phyloP scores from a whole-genome alignment of 2,113 vertebrate genomes.

The Bagarius yarrelli region DNA sequence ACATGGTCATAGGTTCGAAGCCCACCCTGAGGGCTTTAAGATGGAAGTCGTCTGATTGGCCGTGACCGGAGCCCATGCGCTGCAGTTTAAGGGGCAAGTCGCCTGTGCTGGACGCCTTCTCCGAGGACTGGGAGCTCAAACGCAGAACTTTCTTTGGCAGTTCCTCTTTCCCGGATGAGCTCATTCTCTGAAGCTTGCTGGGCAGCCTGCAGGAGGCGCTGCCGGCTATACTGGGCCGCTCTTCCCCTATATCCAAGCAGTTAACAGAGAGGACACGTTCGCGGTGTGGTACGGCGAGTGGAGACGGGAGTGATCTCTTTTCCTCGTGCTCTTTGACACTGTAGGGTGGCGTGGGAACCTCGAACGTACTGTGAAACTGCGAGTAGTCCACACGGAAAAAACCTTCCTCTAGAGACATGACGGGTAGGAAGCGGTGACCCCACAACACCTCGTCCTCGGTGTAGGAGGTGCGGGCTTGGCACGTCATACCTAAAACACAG shows the following conservation, averaged over 20 bases:
- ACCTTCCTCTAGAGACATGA: slow-evolving; percentile 88
- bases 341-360: slow-evolving; percentile 81
- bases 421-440: slow-evolving; percentile 86
- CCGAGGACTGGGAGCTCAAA: slow-evolving; percentile 68
- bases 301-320: slow-evolving; percentile 71
- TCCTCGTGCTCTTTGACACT: slow-evolving; percentile 85
- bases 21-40: slow-evolving; percentile 74
- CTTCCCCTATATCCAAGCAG: slow-evolving; percentile 69
- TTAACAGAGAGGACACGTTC: slow-evolving; percentile 75
- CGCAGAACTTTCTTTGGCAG: slow-evolving; percentile 74
- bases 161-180: slow-evolving; percentile 73
- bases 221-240: slow-evolving; percentile 51
- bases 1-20: slow-evolving; percentile 75
- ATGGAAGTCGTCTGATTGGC: slow-evolving; percentile 64
- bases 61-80: slow-evolving; percentile 68
- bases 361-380: slow-evolving; percentile 85
- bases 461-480: slow-evolving; percentile 85
- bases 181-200: slow-evolving; percentile 82
- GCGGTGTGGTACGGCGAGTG: slow-evolving; percentile 68
- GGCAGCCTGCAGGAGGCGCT: slow-evolving; percentile 67
- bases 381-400: slow-evolving; percentile 89
- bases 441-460: slow-evolving; percentile 88
- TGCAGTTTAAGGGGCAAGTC: slow-evolving; percentile 81
- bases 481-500: slow-evolving; percentile 79
- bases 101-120: slow-evolving; percentile 78